phyloP scores from a whole-genome alignment of 2,797 vertebrate species.

The Xyrichtys novacula region DNA sequence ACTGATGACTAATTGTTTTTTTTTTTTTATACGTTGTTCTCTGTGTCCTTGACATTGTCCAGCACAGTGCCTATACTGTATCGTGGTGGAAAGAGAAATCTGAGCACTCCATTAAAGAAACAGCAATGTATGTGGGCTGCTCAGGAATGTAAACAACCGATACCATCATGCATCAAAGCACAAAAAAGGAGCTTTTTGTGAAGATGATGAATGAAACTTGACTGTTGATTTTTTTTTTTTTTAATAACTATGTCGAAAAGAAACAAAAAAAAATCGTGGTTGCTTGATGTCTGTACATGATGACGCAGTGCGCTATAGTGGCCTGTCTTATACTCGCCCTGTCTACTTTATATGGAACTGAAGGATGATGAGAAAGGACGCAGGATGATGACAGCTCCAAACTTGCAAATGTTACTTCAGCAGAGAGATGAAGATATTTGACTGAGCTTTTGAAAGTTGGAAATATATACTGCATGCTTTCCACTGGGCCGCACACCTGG shows the following conservation, averaged over 20 bases:
- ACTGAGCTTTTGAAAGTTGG: slow-evolving; percentile 44
- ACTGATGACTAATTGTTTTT: slow-evolving; percentile 50
- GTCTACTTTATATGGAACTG: slow-evolving; percentile 29
- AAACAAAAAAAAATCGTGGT: slow-evolving; percentile 44
- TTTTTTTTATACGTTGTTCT: slow-evolving; percentile 52
- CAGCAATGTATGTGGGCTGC: slow-evolving; percentile 62
- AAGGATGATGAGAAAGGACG: slow-evolving; percentile 5
- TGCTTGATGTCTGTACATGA: slow-evolving; percentile 54
- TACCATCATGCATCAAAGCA: slow-evolving; percentile 59
- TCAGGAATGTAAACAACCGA: slow-evolving; percentile 65
- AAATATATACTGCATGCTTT: slow-evolving; percentile 77
- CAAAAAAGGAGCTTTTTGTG: slow-evolving; percentile 46
- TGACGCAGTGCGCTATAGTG: slow-evolving; percentile 42
- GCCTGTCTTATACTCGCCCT: slow-evolving; percentile 29
- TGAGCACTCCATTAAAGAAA: slow-evolving; percentile 71
- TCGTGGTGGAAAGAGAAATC: slow-evolving; percentile 55
- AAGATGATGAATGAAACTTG: slow-evolving; percentile 22
- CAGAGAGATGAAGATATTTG: slow-evolving; percentile 18
- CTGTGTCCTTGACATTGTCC: slow-evolving; percentile 70
- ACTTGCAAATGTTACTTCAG: slow-evolving; percentile 10
- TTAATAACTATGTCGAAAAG: slow-evolving; percentile 36
- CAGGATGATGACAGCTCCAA: slow-evolving; percentile 8
- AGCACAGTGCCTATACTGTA: slow-evolving; percentile 78
- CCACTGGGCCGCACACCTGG: slow-evolving; percentile 54
- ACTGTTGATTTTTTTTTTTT: slow-evolving; percentile 21